Conservation (phyloP, 2,888 invertebrate genomes). For the Fragum fragum region DNA sequence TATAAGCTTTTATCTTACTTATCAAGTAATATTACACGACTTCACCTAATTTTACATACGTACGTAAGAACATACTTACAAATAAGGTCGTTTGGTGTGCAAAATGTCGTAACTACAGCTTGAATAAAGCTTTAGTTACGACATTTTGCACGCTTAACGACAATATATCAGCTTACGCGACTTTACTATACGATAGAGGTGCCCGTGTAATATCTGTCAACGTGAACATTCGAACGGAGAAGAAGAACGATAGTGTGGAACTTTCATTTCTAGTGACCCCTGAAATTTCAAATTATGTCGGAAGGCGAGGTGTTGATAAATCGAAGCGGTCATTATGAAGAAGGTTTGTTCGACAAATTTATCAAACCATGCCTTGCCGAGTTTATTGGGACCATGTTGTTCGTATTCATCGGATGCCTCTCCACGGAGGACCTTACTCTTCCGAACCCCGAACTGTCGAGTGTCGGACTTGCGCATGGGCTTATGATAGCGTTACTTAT, state of each 20-base stretch:
- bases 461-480: constrained; percentile 80
- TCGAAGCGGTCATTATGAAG: background rate
- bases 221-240: too few relatives aligned
- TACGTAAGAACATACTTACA: background rate
- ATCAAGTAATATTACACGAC: background rate
- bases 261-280: too few relatives aligned
- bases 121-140: too few relatives aligned
- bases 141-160: too few relatives aligned
- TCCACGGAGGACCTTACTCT: constrained; percentile 35
- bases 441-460: background rate
- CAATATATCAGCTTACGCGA: too few relatives aligned
- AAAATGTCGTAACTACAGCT: too few relatives aligned
- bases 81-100: too few relatives aligned
- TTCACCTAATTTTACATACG: background rate
- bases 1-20: too few relatives aligned
- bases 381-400: constrained; percentile 77
- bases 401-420: constrained; percentile 81
- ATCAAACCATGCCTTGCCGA: constrained; percentile 79
- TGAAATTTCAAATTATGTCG: constrained; percentile 8
- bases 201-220: too few relatives aligned
- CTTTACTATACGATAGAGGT: too few relatives aligned
- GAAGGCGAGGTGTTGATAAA: constrained; percentile 25
- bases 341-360: constrained; percentile 2
- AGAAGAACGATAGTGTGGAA: too few relatives aligned
- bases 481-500: constrained; percentile 79